Evolutionary conservation across 2,113 vertebrate species (phyloP), one percentile per base, ranked within the genome.

Genomic region (Neofelis nebulosa): DNA sequence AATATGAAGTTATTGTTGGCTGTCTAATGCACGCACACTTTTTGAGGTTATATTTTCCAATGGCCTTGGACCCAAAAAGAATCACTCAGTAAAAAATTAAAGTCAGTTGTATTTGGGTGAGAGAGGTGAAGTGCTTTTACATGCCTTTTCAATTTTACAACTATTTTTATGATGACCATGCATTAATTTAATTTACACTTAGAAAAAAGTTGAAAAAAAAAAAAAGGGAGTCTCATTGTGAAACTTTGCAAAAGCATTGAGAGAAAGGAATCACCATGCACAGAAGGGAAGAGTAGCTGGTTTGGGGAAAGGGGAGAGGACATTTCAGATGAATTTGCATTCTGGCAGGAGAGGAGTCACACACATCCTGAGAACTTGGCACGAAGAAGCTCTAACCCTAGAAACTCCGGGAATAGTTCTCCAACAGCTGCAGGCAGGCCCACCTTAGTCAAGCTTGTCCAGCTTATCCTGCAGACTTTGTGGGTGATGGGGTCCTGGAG

Each of bases 341-440:
- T 71, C 50, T 90, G 81, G 90, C 50, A 91, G 85, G 48, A 90
- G 50, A 88, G 57, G 25, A 93, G 52, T 86, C 73, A 86, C 57
- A 93, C 73, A 86, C 57, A 93, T 68, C 57, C 41, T 76, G 76
- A 81, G 73, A 93, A 87, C 68, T 78, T 96, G 95, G 86, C 93
- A 96, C 52, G n/a, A 78, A 78, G 50, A 87, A 33, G 4, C 73
- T 33, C 36, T n/a, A 63, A 1, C 33, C 21, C 82, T 83, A 71
- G 81, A 95, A 82, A 78, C 52, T 82, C 14, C 74, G 71, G 61
- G 68, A 81, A 55, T 82, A n/a, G 13, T 41, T 69, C 36, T 50
- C 12, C 29, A 74, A 90, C 57, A 87, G 85, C 85, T 78, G 66
- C 27, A 52, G 57, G 50, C 41, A 65, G 25, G 50, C 19, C 3